Percentiles rank a stretch among this genome's conserved stretches.
Conservation (phyloP, 1,140 invertebrate genomes). For the Plectrocnemia conspersa region DNA sequence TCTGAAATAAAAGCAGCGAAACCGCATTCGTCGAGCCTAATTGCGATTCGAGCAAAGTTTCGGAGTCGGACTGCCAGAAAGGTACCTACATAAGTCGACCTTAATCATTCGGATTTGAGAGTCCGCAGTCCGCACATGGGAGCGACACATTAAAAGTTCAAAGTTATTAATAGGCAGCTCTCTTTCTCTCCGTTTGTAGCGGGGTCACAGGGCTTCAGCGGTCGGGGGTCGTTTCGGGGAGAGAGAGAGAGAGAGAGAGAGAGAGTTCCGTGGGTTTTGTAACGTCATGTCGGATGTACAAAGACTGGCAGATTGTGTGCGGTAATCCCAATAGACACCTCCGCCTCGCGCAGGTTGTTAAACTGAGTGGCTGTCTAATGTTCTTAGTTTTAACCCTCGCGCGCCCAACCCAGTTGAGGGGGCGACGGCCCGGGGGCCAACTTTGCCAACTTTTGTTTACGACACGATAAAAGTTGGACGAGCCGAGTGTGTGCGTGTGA, state of each 20-base stretch:
- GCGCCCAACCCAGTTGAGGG: conserved; percentile 7
- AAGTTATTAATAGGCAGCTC: conserved; percentile 30
- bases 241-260: conserved; percentile 2
- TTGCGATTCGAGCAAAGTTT: too few relatives aligned
- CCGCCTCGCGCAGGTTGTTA: conserved; percentile 33
- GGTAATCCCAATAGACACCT: conserved; percentile 36
- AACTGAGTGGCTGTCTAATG: conserved; percentile 36
- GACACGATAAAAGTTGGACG: conserved; percentile 24
- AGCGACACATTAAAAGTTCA: conserved; percentile 32
- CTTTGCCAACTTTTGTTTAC: conserved; percentile 23
- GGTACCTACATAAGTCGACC: too few relatives aligned
- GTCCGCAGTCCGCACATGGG: background rate
- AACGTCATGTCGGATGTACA: conserved; percentile 34
- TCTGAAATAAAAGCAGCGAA: too few relatives aligned
- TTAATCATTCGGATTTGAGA: too few relatives aligned
- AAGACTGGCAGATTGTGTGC: conserved; percentile 35
- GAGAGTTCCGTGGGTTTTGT: conserved; percentile 12
- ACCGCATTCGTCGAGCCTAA: too few relatives aligned
- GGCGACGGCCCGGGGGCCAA: background rate
- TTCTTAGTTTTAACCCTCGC: conserved; percentile 34
- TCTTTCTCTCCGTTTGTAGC: conserved; percentile 17
- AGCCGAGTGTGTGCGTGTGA: conserved; percentile 21
- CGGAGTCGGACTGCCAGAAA: too few relatives aligned
- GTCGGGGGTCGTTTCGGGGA: background rate
- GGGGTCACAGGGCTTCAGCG: background rate